phyloP scores from a whole-genome alignment of 2,113 vertebrate species.

The Pollachius pollachius region DNA sequence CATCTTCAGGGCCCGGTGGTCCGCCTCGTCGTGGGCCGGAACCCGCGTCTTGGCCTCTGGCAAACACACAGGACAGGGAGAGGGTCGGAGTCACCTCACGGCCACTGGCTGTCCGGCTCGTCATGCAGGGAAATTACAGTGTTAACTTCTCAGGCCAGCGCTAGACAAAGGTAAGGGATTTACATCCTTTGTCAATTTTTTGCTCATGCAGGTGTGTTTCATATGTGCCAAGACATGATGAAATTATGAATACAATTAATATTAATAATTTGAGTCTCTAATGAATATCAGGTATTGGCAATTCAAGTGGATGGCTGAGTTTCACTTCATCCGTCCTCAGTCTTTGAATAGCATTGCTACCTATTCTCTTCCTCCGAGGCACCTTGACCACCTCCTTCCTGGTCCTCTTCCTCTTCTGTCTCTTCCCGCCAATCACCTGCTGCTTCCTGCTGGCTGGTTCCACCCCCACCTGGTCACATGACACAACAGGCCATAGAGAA shows the following conservation, averaged over 20 bases:
- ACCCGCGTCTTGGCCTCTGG: slow-evolving; percentile 48
- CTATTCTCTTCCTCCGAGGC: slow-evolving; percentile 57
- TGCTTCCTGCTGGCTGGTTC: slow-evolving; percentile 57
- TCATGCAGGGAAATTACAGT: too few relatives aligned
- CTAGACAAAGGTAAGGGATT: too few relatives aligned
- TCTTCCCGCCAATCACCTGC: slow-evolving; percentile 60
- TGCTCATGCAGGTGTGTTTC: too few relatives aligned
- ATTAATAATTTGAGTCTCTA: too few relatives aligned
- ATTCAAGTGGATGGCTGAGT: too few relatives aligned
- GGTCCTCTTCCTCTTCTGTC: slow-evolving; percentile 52
- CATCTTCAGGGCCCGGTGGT: slow-evolving; percentile 84
- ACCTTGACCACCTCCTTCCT: slow-evolving; percentile 52
- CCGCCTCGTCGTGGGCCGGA: slow-evolving; percentile 83
- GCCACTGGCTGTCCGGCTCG: too few relatives aligned
- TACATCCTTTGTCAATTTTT: too few relatives aligned
- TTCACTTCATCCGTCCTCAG: too few relatives aligned
- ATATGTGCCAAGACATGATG: too few relatives aligned
- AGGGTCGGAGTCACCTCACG: background rate
- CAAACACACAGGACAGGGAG: background rate
- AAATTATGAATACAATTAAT: too few relatives aligned
- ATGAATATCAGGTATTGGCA: too few relatives aligned
- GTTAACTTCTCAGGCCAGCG: too few relatives aligned
- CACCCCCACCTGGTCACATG: slow-evolving; percentile 33
- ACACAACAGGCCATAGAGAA: background rate
- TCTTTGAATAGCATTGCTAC: slow-evolving; percentile 19